Evolutionary conservation across 2,797 vertebrate genomes (phyloP).

Genomic region (Hyperoplus immaculatus): DNA sequence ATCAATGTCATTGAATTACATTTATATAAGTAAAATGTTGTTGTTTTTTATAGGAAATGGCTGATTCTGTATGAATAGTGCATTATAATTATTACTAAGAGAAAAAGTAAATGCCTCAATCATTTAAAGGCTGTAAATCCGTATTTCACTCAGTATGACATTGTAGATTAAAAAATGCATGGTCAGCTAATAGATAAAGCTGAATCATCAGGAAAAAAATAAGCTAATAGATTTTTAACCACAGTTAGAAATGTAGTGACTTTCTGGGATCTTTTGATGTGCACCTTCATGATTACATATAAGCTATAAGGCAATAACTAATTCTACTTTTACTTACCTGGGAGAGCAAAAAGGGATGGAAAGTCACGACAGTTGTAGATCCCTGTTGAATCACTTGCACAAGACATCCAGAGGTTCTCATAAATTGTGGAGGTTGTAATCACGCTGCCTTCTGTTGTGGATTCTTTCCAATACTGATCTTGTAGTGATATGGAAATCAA

Average conservation of each 20-base stretch:
- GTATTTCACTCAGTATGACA: neutral
- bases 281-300: neutral
- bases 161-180: constrained; percentile 41
- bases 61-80: neutral
- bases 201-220: constrained; percentile 43
- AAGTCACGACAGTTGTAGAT: constrained; percentile 91
- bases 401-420: constrained; percentile 95
- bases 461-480: constrained; percentile 90
- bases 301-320: neutral
- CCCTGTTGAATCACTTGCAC: constrained; percentile 91
- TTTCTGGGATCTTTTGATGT: neutral
- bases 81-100: neutral
- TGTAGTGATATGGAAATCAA: constrained; percentile 86
- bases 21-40: neutral
- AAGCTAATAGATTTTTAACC: neutral
- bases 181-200: constrained; percentile 51
- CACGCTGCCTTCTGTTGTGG: constrained; percentile 88
- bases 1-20: no score
- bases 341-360: constrained; percentile 91
- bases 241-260: neutral
- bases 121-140: neutral
- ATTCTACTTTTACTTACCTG: constrained; percentile 81
- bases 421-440: constrained; percentile 91
- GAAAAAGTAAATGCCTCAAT: neutral
- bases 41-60: neutral